Evolutionary conservation across 1,140 invertebrate species (phyloP).

Genomic region (Hormaphis cornu): DNA sequence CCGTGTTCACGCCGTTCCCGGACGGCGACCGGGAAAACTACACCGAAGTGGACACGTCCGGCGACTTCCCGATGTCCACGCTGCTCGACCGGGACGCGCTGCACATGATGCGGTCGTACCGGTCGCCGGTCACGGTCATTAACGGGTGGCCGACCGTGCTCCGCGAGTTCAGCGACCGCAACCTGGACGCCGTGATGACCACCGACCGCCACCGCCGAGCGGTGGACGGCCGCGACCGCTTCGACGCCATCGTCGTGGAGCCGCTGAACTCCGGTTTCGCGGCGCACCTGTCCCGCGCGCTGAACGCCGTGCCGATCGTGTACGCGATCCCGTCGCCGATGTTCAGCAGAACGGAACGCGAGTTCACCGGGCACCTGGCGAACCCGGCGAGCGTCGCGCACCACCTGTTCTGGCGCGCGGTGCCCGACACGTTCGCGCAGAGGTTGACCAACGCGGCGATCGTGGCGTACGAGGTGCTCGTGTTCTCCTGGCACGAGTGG

Average conservation of each 20-base stretch:
- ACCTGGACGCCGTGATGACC: neutral
- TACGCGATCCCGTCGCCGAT: neutral
- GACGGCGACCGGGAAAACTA: too few species aligned
- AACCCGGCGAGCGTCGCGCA: neutral
- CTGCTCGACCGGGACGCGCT: too few species aligned
- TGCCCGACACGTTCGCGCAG: neutral
- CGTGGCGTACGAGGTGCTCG: neutral
- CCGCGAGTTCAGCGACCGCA: neutral
- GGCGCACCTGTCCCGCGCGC: neutral
- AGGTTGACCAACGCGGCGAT: neutral
- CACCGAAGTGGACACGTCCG: neutral
- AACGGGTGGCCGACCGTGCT: neutral
- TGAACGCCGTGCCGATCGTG: neutral
- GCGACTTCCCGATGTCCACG: too few species aligned
- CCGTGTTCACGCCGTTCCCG: neutral
- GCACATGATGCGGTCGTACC: too few species aligned
- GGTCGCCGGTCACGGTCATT: too few species aligned
- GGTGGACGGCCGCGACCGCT: neutral
- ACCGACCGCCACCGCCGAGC: too few species aligned
- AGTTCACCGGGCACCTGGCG: neutral
- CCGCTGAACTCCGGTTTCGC: neutral
- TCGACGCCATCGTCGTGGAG: neutral
- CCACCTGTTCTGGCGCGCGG: neutral
- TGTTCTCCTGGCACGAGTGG: too few species aligned
- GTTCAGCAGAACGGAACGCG: neutral